Percentiles rank a stretch among this genome's conserved stretches.
These are phyloP conservation scores for Suillia variegata DNA, from an alignment of 2,888 invertebrate species.

Conservation along the genomic window DNA sequence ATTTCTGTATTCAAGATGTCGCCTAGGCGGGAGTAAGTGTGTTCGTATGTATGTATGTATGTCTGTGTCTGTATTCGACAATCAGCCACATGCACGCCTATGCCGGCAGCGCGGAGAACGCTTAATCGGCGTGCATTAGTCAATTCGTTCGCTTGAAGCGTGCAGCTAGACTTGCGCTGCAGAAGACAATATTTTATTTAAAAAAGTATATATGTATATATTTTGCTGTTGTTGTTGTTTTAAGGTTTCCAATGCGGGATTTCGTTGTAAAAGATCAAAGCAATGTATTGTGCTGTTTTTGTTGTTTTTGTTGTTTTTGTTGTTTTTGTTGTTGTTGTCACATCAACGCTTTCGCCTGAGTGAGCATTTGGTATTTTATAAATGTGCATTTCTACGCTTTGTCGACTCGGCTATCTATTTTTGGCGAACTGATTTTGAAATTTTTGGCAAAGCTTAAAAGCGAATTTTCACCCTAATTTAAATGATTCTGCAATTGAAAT, in stretches of 20 bases:
- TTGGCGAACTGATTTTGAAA: background rate
- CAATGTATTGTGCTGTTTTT: slow-evolving; percentile 22
- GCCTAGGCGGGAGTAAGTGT: background rate
- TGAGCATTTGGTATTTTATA: slow-evolving; percentile 23
- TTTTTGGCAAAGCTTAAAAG: background rate
- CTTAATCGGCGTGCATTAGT: slow-evolving; percentile 46
- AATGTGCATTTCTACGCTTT: slow-evolving; percentile 11
- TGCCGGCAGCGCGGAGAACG: slow-evolving; percentile 23
- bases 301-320: no score
- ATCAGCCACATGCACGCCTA: slow-evolving; percentile 11
- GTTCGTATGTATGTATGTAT: slow-evolving; percentile 14
- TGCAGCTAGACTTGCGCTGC: background rate
- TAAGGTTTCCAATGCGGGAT: no score
- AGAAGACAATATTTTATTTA: slow-evolving; percentile 13
- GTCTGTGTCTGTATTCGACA: slow-evolving; percentile 23
- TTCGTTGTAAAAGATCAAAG: slow-evolving; percentile 44
- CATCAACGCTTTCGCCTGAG: slow-evolving; percentile 51
- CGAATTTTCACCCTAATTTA: slow-evolving; percentile 8
- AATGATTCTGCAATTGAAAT: background rate
- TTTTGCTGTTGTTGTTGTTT: background rate
- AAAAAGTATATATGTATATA: background rate
- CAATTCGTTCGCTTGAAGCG: slow-evolving; percentile 27
- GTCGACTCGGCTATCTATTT: background rate
- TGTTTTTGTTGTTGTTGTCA: slow-evolving; percentile 54
- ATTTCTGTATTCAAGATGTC: background rate